These are phyloP conservation scores for Oedothorax gibbosus DNA, from an alignment of 1,140 invertebrate species.

Conservation along the genomic window DNA sequence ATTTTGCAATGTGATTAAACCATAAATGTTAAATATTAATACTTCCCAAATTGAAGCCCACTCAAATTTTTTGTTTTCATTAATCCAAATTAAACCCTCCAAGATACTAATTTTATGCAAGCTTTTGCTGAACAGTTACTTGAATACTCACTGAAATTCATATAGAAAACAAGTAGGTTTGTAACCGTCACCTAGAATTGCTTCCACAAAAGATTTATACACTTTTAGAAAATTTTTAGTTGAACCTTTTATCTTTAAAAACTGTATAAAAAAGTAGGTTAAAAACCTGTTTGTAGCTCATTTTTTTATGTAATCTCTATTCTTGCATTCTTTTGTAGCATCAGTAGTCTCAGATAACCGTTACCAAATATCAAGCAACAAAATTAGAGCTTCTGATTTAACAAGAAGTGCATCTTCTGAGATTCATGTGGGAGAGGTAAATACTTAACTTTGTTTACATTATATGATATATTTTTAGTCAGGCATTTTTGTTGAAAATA, in stretches of 20 bases:
- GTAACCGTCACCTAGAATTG: too few relatives aligned
- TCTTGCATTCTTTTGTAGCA: constrained; percentile 27
- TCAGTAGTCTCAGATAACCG: constrained; percentile 39
- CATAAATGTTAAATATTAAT: too few relatives aligned
- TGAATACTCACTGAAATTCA: too few relatives aligned
- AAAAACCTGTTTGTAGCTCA: background rate
- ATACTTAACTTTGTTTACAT: background rate
- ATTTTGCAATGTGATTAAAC: too few relatives aligned
- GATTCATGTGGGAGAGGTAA: constrained; percentile 57
- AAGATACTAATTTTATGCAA: background rate
- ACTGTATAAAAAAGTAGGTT: background rate
- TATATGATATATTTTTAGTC: too few relatives aligned
- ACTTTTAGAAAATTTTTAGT: background rate
- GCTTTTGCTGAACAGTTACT: background rate
- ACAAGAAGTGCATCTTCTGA: constrained; percentile 62
- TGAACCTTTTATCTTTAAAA: background rate
- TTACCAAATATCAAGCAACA: background rate
- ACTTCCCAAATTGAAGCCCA: too few relatives aligned
- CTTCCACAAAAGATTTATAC: too few relatives aligned
- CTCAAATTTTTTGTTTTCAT: too few relatives aligned
- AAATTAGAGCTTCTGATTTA: constrained; percentile 10
- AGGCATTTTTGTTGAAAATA: too few relatives aligned
- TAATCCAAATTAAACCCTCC: too few relatives aligned
- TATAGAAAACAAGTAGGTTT: too few relatives aligned
- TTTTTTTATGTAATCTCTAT: background rate